A percentile compares a stretch with the other conserved stretches of the same genome.
These are phyloP conservation scores for Ceyx melanurus DNA, from an alignment of 2,113 vertebrate genomes.

Conservation along the genomic window DNA sequence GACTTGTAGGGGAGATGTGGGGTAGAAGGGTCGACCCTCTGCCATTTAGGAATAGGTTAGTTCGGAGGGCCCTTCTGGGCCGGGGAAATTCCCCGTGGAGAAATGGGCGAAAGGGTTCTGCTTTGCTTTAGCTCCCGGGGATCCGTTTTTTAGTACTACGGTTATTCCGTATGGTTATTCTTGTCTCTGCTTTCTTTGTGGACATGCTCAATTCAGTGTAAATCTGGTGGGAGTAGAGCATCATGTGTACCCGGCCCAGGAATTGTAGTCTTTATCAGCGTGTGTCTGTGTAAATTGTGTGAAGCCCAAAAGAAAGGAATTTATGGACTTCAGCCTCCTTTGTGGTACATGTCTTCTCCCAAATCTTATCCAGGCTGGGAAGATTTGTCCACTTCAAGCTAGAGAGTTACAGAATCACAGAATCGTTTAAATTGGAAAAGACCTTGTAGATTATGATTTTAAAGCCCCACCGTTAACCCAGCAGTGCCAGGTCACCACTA, in stretches of 20 bases:
- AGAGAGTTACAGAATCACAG: not conserved
- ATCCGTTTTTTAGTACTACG: not conserved
- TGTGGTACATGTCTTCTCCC: not conserved
- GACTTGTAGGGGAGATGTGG: not conserved
- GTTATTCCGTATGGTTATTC: not conserved
- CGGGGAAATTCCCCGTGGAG: accelerated
- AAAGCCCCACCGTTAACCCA: not conserved
- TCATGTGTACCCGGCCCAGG: not conserved
- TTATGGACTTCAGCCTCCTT: not conserved
- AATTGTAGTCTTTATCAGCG: not conserved
- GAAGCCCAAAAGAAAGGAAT: not conserved
- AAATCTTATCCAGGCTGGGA: not conserved
- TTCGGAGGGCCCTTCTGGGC: not conserved
- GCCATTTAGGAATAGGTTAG: not conserved
- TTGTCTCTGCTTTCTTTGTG: not conserved
- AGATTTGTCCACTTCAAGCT: not conserved
- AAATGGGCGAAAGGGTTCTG: not conserved
- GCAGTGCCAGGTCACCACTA: not conserved
- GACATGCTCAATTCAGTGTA: not conserved
- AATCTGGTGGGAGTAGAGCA: not conserved
- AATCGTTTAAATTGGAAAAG: not conserved
- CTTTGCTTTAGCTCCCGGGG: not conserved
- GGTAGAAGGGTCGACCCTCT: not conserved
- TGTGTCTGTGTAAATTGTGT: not conserved
- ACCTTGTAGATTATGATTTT: not conserved